A percentile compares a stretch with the other conserved stretches of the same genome.
phyloP scores from a whole-genome alignment of 2,888 invertebrate species.

The Parnassius mnemosyne region DNA sequence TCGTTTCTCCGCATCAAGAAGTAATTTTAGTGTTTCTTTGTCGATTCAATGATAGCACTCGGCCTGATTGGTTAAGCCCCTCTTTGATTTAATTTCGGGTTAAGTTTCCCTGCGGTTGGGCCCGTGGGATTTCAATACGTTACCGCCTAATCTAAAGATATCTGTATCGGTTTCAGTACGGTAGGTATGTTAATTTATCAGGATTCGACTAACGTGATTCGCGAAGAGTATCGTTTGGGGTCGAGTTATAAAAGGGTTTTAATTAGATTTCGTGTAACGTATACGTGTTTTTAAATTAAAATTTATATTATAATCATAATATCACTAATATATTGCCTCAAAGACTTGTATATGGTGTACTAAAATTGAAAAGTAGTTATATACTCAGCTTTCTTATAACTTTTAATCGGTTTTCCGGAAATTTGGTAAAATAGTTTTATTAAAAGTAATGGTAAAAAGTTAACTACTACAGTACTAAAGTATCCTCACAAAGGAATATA shows the following conservation, averaged over 20 bases:
- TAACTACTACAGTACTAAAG: too few relatives aligned
- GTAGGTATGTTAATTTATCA: slow-evolving; percentile 43
- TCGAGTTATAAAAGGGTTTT: neutral
- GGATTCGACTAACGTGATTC: neutral
- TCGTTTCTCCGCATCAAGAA: slow-evolving; percentile 81
- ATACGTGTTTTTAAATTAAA: neutral
- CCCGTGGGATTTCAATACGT: slow-evolving; percentile 65
- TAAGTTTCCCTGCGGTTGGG: slow-evolving; percentile 72
- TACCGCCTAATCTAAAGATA: slow-evolving; percentile 24
- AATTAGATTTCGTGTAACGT: neutral
- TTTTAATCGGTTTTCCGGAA: too few relatives aligned
- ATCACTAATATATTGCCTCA: too few relatives aligned
- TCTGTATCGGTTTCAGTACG: slow-evolving; percentile 46
- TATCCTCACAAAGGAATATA: too few relatives aligned
- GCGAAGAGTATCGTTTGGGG: too few relatives aligned
- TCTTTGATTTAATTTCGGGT: slow-evolving; percentile 80
- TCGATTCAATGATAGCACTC: slow-evolving; percentile 81
- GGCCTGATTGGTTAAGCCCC: slow-evolving; percentile 78
- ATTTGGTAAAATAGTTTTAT: too few relatives aligned
- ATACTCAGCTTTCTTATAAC: too few relatives aligned
- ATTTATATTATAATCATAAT: too few relatives aligned
- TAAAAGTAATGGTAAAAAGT: too few relatives aligned
- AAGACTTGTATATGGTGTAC: too few relatives aligned
- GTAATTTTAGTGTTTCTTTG: slow-evolving; percentile 81
- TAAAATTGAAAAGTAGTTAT: too few relatives aligned